Evolutionary conservation across 2,888 invertebrate genomes (phyloP).

Genomic region (Apodemia zela): DNA sequence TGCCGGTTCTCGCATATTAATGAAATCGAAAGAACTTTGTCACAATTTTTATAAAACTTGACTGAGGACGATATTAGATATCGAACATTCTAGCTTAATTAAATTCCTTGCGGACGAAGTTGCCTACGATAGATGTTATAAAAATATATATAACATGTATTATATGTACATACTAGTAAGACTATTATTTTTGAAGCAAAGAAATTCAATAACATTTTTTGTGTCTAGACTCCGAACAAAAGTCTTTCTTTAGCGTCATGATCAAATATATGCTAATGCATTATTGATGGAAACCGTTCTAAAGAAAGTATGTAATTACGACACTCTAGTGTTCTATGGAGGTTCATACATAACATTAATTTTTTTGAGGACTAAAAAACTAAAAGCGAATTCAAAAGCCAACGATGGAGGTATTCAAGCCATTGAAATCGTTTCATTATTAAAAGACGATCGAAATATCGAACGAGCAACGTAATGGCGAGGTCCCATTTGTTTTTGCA

Average conservation of each 20-base stretch:
- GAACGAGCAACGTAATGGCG: too few relatives aligned
- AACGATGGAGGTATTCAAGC: neutral
- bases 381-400: neutral
- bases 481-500: too few relatives aligned
- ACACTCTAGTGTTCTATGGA: neutral
- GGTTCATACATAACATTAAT: neutral
- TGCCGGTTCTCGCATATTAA: too few relatives aligned
- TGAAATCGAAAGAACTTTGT: too few relatives aligned
- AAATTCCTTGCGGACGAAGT: too few relatives aligned
- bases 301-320: slow-evolving; percentile 6
- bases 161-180: neutral
- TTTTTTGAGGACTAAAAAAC: neutral
- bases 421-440: neutral
- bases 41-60: too few relatives aligned
- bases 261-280: slow-evolving; percentile 13
- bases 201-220: slow-evolving; percentile 12
- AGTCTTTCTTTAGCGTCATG: neutral
- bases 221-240: slow-evolving; percentile 5
- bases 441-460: neutral
- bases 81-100: too few relatives aligned
- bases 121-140: too few relatives aligned
- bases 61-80: too few relatives aligned
- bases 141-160: too few relatives aligned
- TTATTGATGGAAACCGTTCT: slow-evolving; percentile 6
- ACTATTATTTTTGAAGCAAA: neutral